phyloP scores from a whole-genome alignment of 2,888 invertebrate genomes.

The Hesperia comma region DNA sequence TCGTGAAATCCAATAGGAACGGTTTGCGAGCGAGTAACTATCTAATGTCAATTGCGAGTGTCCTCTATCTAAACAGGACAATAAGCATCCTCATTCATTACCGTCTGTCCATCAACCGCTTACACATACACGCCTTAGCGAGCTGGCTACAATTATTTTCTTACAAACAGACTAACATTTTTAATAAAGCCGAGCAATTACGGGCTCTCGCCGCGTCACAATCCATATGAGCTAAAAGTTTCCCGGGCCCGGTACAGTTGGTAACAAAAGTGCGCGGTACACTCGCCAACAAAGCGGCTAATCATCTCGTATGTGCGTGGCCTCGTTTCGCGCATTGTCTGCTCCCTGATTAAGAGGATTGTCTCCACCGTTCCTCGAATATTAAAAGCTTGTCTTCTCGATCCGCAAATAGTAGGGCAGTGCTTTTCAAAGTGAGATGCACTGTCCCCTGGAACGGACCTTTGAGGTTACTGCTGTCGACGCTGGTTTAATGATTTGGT shows the following conservation, averaged over 20 bases:
- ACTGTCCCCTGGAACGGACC: background rate
- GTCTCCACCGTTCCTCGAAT: constrained; percentile 79
- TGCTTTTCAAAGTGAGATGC: constrained; percentile 27
- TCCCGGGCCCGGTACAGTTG: constrained; percentile 55
- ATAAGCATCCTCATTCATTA: constrained; percentile 29
- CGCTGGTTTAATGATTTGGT: background rate
- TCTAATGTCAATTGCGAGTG: background rate
- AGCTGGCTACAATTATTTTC: constrained; percentile 46
- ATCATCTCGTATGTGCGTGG: constrained; percentile 80
- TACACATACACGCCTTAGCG: constrained; percentile 26
- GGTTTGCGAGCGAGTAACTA: too few relatives aligned
- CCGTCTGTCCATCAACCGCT: constrained; percentile 24
- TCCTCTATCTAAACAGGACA: constrained; percentile 2
- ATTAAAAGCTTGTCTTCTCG: constrained; percentile 79
- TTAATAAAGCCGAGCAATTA: constrained; percentile 55
- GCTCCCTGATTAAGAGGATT: constrained; percentile 82
- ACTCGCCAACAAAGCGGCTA: constrained; percentile 61
- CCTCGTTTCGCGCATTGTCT: constrained; percentile 81
- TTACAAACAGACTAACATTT: constrained; percentile 51
- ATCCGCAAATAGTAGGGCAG: constrained; percentile 48
- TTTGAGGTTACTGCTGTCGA: background rate
- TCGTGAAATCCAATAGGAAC: background rate
- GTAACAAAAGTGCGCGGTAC: constrained; percentile 71
- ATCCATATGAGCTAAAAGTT: constrained; percentile 53
- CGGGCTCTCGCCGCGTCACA: constrained; percentile 51